phyloP scores from a whole-genome alignment of 2,797 vertebrate species.

The Darevskia nairensis region DNA sequence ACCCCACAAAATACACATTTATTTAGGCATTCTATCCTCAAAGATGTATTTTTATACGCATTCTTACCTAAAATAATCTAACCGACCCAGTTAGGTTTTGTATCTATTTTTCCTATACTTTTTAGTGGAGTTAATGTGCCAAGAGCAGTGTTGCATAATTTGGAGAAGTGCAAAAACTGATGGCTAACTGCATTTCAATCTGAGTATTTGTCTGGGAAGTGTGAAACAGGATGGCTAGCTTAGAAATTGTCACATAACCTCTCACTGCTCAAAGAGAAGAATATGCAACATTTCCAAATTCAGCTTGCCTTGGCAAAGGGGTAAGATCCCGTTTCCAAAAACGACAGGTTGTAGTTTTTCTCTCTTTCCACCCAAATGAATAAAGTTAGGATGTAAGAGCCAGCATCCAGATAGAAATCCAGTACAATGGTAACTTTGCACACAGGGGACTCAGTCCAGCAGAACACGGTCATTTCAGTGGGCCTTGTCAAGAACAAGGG shows the following conservation, averaged over 20 bases:
- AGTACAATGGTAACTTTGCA: neutral
- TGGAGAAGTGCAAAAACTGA: neutral
- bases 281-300: conserved; percentile 31
- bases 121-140: neutral
- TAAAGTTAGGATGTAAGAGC: conserved; percentile 17
- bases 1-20: no score
- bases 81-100: no score
- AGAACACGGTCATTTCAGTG: no score
- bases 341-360: conserved; percentile 8
- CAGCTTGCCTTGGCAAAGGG: conserved; percentile 29
- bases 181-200: neutral
- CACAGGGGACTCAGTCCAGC: neutral
- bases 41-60: neutral
- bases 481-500: neutral
- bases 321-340: conserved; percentile 19
- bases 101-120: neutral
- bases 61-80: neutral
- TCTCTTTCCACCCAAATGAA: conserved; percentile 12
- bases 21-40: neutral
- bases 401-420: conserved; percentile 2
- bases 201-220: neutral
- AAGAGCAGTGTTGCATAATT: neutral
- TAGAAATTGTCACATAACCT: conserved; percentile 11
- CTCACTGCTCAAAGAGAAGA: neutral
- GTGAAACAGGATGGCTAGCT: neutral